phyloP scores from a whole-genome alignment of 2,888 invertebrate species.

The Agrochola macilenta region DNA sequence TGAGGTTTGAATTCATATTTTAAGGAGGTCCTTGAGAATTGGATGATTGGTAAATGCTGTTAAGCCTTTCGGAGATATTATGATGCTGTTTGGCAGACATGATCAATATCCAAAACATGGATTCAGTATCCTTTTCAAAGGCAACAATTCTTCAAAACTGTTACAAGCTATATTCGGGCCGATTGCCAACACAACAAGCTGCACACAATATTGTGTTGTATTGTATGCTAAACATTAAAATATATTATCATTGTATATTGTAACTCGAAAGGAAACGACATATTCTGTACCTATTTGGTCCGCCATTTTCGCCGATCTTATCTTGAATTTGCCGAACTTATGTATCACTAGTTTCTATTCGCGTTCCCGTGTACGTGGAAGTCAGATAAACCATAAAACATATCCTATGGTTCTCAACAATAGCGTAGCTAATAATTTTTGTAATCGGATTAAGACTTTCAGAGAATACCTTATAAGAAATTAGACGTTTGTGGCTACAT shows the following conservation, averaged over 20 bases:
- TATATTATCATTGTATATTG: conserved; percentile 55
- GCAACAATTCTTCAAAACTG: conserved; percentile 19
- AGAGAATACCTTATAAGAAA: too few relatives aligned
- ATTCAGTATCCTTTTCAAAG: conserved; percentile 14
- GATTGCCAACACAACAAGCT: conserved; percentile 38
- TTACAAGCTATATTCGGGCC: conserved; percentile 26
- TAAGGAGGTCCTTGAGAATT: not conserved
- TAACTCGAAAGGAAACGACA: conserved; percentile 55
- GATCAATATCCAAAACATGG: not conserved
- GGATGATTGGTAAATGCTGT: not conserved
- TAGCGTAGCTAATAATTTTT: not conserved
- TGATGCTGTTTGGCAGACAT: not conserved
- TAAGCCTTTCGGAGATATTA: not conserved
- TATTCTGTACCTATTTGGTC: conserved; percentile 38
- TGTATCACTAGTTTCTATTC: conserved; percentile 17
- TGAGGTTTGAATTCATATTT: not conserved
- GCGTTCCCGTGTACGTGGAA: not conserved
- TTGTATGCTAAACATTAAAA: conserved; percentile 67
- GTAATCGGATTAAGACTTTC: not conserved
- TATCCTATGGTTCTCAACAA: not conserved
- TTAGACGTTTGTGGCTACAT: too few relatives aligned
- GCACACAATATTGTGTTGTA: conserved; percentile 39
- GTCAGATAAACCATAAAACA: not conserved
- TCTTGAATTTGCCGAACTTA: conserved; percentile 46
- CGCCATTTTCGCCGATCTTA: conserved; percentile 49